These are phyloP conservation scores for Drosophila anomalata DNA, from an alignment of 2,888 invertebrate genomes.

Conservation along the genomic window DNA sequence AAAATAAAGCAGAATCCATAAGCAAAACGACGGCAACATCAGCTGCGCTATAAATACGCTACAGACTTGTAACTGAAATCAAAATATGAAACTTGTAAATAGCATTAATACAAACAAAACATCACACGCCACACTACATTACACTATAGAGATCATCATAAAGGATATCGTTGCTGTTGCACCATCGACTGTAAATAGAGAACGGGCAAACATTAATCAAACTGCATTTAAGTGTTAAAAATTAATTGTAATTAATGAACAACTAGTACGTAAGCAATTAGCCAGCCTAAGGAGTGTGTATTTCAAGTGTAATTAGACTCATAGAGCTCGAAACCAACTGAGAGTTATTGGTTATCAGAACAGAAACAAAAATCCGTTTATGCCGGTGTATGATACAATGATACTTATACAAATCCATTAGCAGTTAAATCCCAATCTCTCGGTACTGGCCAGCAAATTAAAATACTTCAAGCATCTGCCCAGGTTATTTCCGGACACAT, in stretches of 20 bases:
- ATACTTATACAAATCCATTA: slow-evolving; percentile 27
- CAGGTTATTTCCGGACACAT: slow-evolving; percentile 15
- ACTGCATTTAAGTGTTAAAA: slow-evolving; percentile 75
- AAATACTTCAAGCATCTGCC: slow-evolving; percentile 1
- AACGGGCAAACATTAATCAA: slow-evolving; percentile 74
- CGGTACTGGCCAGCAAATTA: slow-evolving; percentile 8
- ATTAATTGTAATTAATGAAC: slow-evolving; percentile 58
- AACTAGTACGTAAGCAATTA: slow-evolving; percentile 47
- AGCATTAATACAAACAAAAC: background rate
- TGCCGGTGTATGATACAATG: slow-evolving; percentile 30
- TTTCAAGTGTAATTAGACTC: slow-evolving; percentile 55
- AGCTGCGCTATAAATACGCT: slow-evolving; percentile 51
- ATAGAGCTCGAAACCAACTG: slow-evolving; percentile 33
- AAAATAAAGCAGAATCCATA: slow-evolving; percentile 11
- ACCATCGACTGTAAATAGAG: slow-evolving; percentile 68
- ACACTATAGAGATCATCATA: slow-evolving; percentile 18
- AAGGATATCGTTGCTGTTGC: slow-evolving; percentile 38
- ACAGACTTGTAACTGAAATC: slow-evolving; percentile 70
- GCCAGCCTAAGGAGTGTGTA: slow-evolving; percentile 38
- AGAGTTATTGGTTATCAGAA: slow-evolving; percentile 22
- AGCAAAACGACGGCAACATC: slow-evolving; percentile 6
- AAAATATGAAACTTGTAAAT: slow-evolving; percentile 54
- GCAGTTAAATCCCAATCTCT: slow-evolving; percentile 15
- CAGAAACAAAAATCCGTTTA: slow-evolving; percentile 4
- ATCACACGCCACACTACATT: slow-evolving; percentile 5